These are phyloP conservation scores for Oligia fasciuncula DNA, from an alignment of 2,888 invertebrate genomes.

Conservation along the genomic window DNA sequence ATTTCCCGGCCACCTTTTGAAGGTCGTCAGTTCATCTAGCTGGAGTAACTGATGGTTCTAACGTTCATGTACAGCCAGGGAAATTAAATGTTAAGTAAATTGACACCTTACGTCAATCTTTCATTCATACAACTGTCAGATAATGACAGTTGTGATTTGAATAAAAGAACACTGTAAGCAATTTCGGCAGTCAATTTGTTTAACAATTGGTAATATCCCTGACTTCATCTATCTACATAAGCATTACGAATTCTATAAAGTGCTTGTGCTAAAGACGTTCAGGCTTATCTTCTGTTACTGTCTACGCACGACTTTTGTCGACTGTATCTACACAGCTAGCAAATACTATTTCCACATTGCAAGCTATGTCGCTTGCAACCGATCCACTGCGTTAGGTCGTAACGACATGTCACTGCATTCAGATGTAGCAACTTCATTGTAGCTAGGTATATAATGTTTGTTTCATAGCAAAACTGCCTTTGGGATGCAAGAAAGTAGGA, in stretches of 20 bases:
- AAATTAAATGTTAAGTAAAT: too few relatives aligned
- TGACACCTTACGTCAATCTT: too few relatives aligned
- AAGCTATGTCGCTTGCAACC: not conserved
- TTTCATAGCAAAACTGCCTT: not conserved
- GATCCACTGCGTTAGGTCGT: slow-evolving; percentile 8
- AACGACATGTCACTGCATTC: not conserved
- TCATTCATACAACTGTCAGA: too few relatives aligned
- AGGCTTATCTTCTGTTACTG: not conserved
- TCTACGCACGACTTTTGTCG: not conserved
- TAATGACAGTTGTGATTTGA: too few relatives aligned
- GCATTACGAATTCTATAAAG: not conserved
- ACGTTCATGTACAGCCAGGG: not conserved
- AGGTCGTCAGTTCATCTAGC: not conserved
- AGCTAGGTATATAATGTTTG: not conserved
- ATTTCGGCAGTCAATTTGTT: too few relatives aligned
- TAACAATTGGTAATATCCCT: too few relatives aligned
- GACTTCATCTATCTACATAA: too few relatives aligned
- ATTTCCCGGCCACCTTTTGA: not conserved
- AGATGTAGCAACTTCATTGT: not conserved
- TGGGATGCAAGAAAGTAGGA: not conserved
- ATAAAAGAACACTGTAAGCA: not conserved
- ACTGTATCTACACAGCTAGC: not conserved
- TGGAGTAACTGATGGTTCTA: not conserved
- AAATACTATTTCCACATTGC: slow-evolving; percentile 19
- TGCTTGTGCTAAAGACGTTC: not conserved